Conservation (phyloP, 2,113 vertebrate genomes). For the Trematomus loennbergii region DNA sequence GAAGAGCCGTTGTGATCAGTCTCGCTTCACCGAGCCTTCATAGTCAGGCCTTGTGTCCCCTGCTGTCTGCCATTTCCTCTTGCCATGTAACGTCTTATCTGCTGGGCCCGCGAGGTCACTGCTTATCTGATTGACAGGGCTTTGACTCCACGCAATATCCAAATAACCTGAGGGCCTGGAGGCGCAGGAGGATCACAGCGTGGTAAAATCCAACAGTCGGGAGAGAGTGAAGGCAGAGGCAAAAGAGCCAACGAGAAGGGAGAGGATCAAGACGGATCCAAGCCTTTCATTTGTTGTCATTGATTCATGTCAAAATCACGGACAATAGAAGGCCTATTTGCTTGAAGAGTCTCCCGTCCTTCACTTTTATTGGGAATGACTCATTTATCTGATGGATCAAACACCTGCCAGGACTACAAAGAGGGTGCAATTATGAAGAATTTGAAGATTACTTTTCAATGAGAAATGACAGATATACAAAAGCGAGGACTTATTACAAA, state of each 20-base stretch:
- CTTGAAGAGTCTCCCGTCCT: slow-evolving; percentile 47
- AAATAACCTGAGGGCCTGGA: slow-evolving; percentile 75
- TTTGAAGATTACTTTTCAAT: slow-evolving; percentile 29
- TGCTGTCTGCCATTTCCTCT: slow-evolving; percentile 74
- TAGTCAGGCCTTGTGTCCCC: slow-evolving; percentile 71
- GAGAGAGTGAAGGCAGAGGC: slow-evolving; percentile 29
- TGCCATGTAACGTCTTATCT: slow-evolving; percentile 78
- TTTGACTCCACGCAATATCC: slow-evolving; percentile 76
- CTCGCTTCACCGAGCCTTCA: slow-evolving; percentile 71
- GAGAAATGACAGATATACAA: slow-evolving; percentile 34
- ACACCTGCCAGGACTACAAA: slow-evolving; percentile 69
- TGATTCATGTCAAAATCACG: slow-evolving; percentile 57
- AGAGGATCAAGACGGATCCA: slow-evolving; percentile 53
- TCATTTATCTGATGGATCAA: slow-evolving; percentile 63
- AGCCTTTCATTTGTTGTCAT: slow-evolving; percentile 64
- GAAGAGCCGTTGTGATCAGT: slow-evolving; percentile 73
- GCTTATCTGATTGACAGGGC: slow-evolving; percentile 83
- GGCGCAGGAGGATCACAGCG: slow-evolving; percentile 67
- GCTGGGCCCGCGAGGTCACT: slow-evolving; percentile 75
- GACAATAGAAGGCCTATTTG: slow-evolving; percentile 62
- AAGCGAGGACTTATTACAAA: slow-evolving; percentile 1
- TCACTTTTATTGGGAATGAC: slow-evolving; percentile 66
- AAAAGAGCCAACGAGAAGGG: slow-evolving; percentile 38
- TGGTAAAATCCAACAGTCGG: slow-evolving; percentile 60
- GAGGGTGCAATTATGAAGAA: slow-evolving; percentile 33